phyloP scores from a whole-genome alignment of 1,140 invertebrate genomes.

The Branchinecta lynchi region DNA sequence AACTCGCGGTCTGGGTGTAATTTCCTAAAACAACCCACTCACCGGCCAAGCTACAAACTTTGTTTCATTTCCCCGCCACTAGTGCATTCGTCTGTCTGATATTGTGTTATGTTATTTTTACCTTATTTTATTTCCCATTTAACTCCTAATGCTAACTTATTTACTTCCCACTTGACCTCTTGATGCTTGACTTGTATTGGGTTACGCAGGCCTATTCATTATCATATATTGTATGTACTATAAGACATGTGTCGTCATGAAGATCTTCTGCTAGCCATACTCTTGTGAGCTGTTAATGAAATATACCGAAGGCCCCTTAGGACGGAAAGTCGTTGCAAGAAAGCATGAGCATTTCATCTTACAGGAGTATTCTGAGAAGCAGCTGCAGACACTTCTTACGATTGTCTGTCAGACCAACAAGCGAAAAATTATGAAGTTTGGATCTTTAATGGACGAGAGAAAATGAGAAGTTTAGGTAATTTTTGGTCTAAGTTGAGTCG shows the following conservation, averaged over 20 bases:
- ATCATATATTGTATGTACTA: background rate
- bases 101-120: no score
- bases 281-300: background rate
- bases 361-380: background rate
- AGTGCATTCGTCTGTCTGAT: no score
- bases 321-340: background rate
- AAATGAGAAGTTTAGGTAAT: no score
- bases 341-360: background rate
- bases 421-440: background rate
- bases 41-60: no score
- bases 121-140: no score
- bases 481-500: no score
- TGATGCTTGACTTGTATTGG: background rate
- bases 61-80: no score
- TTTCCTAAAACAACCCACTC: no score
- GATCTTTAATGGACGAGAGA: no score
- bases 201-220: background rate
- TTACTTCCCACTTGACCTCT: no score
- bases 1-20: no score
- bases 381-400: background rate
- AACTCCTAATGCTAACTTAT: no score
- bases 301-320: background rate
- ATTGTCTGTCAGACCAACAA: conserved; percentile 2
- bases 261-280: background rate
- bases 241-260: background rate